Evolutionary conservation across 1,140 invertebrate species (phyloP), one percentile per base, ranked within the genome.

Genomic region (Drosophila suzukii): DNA sequence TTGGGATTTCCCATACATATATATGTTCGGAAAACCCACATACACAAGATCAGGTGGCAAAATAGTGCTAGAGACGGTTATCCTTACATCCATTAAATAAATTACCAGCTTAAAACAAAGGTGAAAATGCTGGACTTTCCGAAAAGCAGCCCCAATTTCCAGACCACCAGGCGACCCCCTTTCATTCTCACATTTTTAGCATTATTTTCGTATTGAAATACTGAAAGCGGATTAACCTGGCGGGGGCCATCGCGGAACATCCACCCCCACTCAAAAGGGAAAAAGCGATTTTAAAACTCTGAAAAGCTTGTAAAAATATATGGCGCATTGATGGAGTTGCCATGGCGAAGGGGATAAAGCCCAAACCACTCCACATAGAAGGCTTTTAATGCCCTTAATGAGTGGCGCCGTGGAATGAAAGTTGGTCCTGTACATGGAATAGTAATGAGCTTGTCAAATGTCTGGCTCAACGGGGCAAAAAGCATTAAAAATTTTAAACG

Each of bases 201-300:
- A 84, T 89, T 74, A 89, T 89, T 85, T 84, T 84, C 77, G 85
- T 75, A 90, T 90, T 89, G 89, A 90, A 89, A 84, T 89, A 84
- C 85, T 78, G 72, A 78, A 89, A 89, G 85, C 81, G 84, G 84
- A 89, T 89, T 90, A 89, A 89, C 66, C 55, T 73, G 75, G 43
- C 73, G 73, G 57, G 50, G 54, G 51, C 34, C 63, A 70, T 43
- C 27, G 56, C 50, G 46, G 56, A 43, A 20, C 53, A 41, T 63
- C 38, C 24, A 0, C 27, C 49, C 30, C 50, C 12, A 49, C 27
- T 27, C 27, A 49, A 56, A 53, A 12, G n/a, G 17, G 6, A 20
- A 43, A 61, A 57, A 51, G 38, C 20, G 67, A 68, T 72, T 72
- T 72, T 72, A 75, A 65, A 77, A 61, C 61, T 54, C 57, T 60